Conservation (phyloP, 2,113 vertebrate genomes). For the Ceuthmochares aereus region DNA sequence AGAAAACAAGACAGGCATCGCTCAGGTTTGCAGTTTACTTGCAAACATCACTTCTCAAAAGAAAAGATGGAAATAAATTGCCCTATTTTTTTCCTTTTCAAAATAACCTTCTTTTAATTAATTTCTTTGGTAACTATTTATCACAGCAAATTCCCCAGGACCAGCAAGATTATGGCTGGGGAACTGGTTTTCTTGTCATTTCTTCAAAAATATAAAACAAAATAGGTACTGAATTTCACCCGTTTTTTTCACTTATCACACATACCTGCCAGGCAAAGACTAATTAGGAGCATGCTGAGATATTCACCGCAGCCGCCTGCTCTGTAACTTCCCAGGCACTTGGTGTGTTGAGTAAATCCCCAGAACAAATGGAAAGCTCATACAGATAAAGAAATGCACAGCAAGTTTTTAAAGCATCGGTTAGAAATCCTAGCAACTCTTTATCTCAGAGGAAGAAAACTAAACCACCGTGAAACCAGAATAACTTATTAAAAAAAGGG, state of each 20-base stretch:
- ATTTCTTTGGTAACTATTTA: background rate
- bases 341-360: background rate
- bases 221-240: background rate
- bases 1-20: background rate
- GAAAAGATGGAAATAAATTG: background rate
- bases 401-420: background rate
- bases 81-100: background rate
- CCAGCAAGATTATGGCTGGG: background rate
- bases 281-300: background rate
- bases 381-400: background rate
- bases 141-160: background rate
- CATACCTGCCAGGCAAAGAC: background rate
- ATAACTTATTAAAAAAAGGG: too few relatives aligned
- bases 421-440: background rate
- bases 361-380: background rate
- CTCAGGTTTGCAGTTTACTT: background rate
- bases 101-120: background rate
- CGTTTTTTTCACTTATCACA: background rate
- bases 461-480: background rate
- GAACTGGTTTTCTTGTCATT: background rate
- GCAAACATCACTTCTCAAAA: background rate
- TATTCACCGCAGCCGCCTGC: background rate
- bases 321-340: background rate
- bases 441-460: background rate
- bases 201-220: background rate